Base-by-base conservation (phyloP, 2,113 vertebrate genomes). In the Heteronetta atricapilla region DNA sequence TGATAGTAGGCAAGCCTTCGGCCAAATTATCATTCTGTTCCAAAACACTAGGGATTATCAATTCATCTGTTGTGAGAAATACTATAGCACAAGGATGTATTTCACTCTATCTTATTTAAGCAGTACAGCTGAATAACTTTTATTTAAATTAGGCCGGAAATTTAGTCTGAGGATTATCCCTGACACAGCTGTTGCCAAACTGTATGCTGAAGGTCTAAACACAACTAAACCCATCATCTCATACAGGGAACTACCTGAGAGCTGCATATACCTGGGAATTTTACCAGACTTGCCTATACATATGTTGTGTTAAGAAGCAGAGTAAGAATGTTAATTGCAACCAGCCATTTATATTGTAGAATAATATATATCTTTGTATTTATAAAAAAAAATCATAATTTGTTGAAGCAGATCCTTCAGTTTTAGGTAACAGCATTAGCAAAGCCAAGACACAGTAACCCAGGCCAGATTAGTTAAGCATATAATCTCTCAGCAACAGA, bases 1-100 rank as follows among this genome's bases (percentile, higher is more conserved):
- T 4, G 36, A n/a, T 2, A 56, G 15, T 5, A 56, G 56, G 63
- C 42, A 5, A 85, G 29, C 34, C 48, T 87, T 40, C 63, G 88
- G 79, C 73, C 92, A 91, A 64, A 80, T 58, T 89, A 82, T 68
- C 28, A 59, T 38, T n/a, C 38, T 88, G 48, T 89, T 93, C 84
- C 67, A 90, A 95, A 93, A 73, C 34, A 64, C 20, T 23, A 26
- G 34, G 33, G 29, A 84, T 68, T 82, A 38, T 88, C 67, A 89
- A 58, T 93, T 72, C 80, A 87, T 60, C 8, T 16, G 40, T 14
- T 73, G 19, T 22, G 93, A 91, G 33, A 76, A 68, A 38, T 60
- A 26, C 13, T 4, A 26, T 10, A 85, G 26, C 34, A 84, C 46
- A 88, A 53, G 31, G 63, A 60, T 1, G 0, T 58, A 68, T 89